These are phyloP conservation scores for Apoda limacodes DNA, from an alignment of 2,888 invertebrate species.

Conservation along the genomic window DNA sequence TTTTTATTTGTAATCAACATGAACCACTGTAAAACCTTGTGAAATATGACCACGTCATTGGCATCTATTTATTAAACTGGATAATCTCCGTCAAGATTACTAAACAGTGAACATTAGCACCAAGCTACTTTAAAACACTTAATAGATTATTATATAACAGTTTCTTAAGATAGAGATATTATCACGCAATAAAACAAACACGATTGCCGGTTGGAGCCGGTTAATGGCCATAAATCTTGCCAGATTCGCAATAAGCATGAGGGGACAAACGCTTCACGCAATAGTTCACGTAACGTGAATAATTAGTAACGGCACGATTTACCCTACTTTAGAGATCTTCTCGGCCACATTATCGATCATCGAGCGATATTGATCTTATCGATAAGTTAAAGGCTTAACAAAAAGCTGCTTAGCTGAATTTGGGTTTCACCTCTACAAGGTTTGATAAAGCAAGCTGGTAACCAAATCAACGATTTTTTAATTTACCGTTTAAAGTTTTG, in stretches of 20 bases:
- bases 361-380: slow-evolving; percentile 49
- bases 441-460: no score
- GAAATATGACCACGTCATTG: no score
- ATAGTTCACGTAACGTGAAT: slow-evolving; percentile 49
- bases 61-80: no score
- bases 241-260: slow-evolving; percentile 49
- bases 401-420: no score
- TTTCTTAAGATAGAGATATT: slow-evolving; percentile 47
- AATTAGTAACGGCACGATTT: slow-evolving; percentile 63
- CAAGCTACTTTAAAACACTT: slow-evolving; percentile 41
- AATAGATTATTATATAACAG: slow-evolving; percentile 40
- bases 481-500: no score
- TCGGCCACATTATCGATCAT: slow-evolving; percentile 52
- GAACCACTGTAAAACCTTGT: slow-evolving; percentile 28
- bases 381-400: no score
- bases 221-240: slow-evolving; percentile 49
- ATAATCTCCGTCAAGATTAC: neutral
- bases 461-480: no score
- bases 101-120: neutral
- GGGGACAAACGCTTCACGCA: slow-evolving; percentile 53
- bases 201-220: slow-evolving; percentile 34
- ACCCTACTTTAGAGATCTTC: slow-evolving; percentile 53
- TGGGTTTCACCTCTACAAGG: no score
- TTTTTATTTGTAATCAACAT: slow-evolving; percentile 24
- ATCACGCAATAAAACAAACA: slow-evolving; percentile 50